Percentiles rank a stretch among this genome's conserved stretches.
These are phyloP conservation scores for Sylvietta virens DNA, from an alignment of 2,113 vertebrate genomes.

Conservation along the genomic window DNA sequence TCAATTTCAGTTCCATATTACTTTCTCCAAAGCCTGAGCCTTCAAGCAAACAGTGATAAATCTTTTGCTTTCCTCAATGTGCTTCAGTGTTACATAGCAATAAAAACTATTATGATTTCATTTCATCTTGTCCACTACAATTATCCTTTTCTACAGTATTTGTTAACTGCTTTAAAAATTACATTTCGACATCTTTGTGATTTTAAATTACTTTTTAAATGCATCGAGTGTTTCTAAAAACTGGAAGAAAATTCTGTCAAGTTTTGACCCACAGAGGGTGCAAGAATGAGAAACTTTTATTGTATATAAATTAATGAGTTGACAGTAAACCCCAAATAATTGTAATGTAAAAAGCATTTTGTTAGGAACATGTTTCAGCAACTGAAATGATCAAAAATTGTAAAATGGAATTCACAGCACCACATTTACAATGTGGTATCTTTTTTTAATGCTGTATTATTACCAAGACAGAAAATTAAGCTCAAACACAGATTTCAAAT, in stretches of 20 bases:
- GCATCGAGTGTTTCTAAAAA: background rate
- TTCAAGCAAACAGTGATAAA: background rate
- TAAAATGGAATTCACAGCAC: background rate
- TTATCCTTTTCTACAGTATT: background rate
- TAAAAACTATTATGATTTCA: background rate
- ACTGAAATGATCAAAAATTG: background rate
- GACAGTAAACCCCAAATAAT: background rate
- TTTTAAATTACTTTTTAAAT: background rate
- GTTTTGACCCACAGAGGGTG: background rate
- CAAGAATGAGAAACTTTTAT: background rate
- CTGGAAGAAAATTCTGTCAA: background rate
- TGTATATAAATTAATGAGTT: background rate
- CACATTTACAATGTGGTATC: background rate
- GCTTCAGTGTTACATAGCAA: background rate
- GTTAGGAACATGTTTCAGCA: background rate
- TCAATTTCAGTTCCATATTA: background rate
- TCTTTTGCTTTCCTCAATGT: background rate
- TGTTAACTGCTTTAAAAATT: background rate
- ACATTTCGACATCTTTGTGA: background rate
- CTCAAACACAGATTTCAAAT: background rate
- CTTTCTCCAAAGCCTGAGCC: background rate
- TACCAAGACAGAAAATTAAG: background rate
- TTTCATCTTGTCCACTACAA: background rate
- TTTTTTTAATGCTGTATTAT: background rate
- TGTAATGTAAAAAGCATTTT: background rate